Evolutionary conservation across 2,888 invertebrate genomes (phyloP), one percentile per base, ranked within the genome.

Genomic region (Copidosoma aretas): DNA sequence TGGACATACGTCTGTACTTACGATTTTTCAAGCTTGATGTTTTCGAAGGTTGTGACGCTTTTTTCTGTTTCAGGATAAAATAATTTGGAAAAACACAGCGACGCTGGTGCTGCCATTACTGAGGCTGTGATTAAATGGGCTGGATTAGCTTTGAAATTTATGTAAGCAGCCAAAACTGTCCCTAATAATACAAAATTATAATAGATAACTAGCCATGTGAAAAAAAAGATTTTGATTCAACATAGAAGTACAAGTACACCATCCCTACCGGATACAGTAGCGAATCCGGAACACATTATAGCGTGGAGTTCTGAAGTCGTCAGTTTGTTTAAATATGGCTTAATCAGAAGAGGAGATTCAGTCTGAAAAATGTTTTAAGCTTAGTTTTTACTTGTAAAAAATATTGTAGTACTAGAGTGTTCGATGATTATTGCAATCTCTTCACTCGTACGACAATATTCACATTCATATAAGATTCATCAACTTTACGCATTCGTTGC

Each of bases 61-160:
- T 90, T 86, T 77, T 94, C 92, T 0, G 92, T 94, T 86, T 98
- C 98, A 0, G 98, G 98, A 86, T 93, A 92, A 77, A 97, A 88
- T 0, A 99, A 86, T 83, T 98, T 98, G 15, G 96, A 89, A 79
- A 90, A 93, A 77, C 94, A 95, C 39, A 98, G 84, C 0, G 97
- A 93, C 0, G 96, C 95, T 0, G 98, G 98, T 0, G 98, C 97
- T 0, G 97, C 94, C 97, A 98, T 97, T 0, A 98, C 92, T 71
- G 94, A 94, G 0, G 98, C 94, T 0, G 97, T 94, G 72, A 98
- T 90, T 51, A 98, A 85, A 83, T 97, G 94, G 0, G 93, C 89
- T 0, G 98, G 91, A 60, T 91, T 89, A 0, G 96, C 95, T 0
- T 97, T 97, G 82, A 94, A 96, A 3, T 88, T 88, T 64, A 97